These are phyloP conservation scores for Pycnonotus jocosus DNA, from an alignment of 2,113 vertebrate genomes.

Conservation along the genomic window DNA sequence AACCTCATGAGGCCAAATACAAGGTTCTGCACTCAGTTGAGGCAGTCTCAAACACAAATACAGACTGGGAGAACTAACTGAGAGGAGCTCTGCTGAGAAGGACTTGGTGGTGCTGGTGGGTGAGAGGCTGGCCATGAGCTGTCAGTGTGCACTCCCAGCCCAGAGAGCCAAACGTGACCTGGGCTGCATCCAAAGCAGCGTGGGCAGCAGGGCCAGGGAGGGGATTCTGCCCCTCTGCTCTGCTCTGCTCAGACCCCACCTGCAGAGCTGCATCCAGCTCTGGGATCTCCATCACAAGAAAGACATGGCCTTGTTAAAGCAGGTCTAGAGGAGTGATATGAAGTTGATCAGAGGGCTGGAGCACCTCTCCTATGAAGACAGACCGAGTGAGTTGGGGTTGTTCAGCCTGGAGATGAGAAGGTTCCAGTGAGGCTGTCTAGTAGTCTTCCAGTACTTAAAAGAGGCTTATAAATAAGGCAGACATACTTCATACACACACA, in stretches of 20 bases:
- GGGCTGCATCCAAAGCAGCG: not conserved
- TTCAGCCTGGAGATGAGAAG: not conserved
- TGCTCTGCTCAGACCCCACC: not conserved
- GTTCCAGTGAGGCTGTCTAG: not conserved
- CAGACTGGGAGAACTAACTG: not conserved
- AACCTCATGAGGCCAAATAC: not conserved
- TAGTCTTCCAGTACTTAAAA: not conserved
- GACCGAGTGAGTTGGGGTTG: not conserved
- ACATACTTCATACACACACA: not conserved
- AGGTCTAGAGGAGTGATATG: not conserved
- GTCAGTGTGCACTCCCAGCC: rapidly evolving
- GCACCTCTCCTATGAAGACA: not conserved
- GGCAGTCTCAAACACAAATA: not conserved
- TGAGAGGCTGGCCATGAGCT: not conserved
- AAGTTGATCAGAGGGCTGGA: not conserved
- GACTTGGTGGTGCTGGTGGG: too few species aligned
- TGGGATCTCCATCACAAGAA: too few species aligned
- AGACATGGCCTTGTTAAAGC: not conserved
- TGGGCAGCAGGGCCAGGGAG: not conserved
- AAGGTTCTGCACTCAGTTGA: not conserved
- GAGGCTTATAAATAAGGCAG: not conserved
- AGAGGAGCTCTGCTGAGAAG: not conserved
- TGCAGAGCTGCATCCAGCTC: not conserved
- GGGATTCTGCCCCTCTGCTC: not conserved
- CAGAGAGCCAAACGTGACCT: not conserved